These are phyloP conservation scores for Leucophenga varia DNA, from an alignment of 1,140 invertebrate species.

Conservation along the genomic window DNA sequence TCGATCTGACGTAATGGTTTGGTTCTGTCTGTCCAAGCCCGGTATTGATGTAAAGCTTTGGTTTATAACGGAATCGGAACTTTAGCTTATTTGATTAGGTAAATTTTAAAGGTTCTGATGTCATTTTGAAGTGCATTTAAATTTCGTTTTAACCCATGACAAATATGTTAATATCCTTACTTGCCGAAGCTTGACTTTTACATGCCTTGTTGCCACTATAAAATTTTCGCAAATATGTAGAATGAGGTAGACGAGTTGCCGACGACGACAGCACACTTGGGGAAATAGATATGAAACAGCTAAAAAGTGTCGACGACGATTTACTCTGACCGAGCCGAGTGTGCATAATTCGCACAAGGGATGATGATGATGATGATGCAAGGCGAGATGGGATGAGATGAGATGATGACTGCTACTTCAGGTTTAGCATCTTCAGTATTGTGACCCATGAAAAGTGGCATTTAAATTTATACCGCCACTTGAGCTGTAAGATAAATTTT, in stretches of 20 bases:
- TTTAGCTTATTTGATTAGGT: no score
- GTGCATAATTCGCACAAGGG: constrained; percentile 38
- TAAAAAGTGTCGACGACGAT: constrained; percentile 3
- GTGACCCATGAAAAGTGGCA: constrained; percentile 41
- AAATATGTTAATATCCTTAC: no score
- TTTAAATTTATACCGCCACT: constrained; percentile 51
- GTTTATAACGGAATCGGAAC: no score
- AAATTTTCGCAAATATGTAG: neutral
- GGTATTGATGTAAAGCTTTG: no score
- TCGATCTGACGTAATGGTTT: constrained; percentile 2
- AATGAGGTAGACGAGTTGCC: neutral
- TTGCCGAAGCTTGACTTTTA: no score
- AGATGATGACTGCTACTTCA: no score
- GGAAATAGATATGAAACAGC: constrained; percentile 1
- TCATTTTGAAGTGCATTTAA: no score
- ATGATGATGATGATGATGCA: constrained; percentile 23
- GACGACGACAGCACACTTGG: constrained; percentile 11
- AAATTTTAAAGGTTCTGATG: no score
- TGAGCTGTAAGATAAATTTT: constrained; percentile 24
- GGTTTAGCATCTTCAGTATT: no score
- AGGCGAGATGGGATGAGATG: no score
- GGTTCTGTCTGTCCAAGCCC: neutral
- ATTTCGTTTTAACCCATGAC: no score
- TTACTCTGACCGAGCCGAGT: constrained; percentile 25
- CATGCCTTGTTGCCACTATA: no score